phyloP scores from a whole-genome alignment of 2,113 vertebrate genomes.

The Cyprinus carpio region DNA sequence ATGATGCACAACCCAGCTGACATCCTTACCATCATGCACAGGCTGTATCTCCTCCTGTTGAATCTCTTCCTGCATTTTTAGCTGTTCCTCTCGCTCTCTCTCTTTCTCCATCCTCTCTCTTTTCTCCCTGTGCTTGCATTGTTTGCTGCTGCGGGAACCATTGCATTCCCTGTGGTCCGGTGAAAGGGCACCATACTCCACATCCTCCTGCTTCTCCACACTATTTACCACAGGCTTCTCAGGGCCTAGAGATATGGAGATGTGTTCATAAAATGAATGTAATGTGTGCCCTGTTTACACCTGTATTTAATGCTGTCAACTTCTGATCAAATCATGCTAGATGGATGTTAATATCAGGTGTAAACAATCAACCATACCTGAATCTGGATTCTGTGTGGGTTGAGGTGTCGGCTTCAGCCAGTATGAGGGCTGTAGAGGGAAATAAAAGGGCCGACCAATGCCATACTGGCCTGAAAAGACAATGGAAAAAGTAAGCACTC shows the following conservation, averaged over 20 bases:
- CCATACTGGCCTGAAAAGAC: conserved; percentile 85
- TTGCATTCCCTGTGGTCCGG: conserved; percentile 67
- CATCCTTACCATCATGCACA: conserved; percentile 33
- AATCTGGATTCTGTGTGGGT: conserved; percentile 47
- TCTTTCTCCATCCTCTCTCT: conserved; percentile 66
- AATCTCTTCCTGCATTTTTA: conserved; percentile 65
- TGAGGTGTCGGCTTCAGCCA: conserved; percentile 74
- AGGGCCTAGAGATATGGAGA: conserved; percentile 40
- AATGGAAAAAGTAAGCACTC: background rate
- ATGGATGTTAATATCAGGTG: background rate
- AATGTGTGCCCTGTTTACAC: background rate
- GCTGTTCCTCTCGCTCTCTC: conserved; percentile 62
- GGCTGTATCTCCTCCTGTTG: conserved; percentile 46
- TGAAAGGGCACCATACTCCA: conserved; percentile 54
- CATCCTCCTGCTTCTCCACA: conserved; percentile 54
- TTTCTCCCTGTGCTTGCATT: conserved; percentile 80
- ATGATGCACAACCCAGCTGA: background rate
- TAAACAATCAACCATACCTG: conserved; percentile 56
- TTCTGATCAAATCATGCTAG: background rate
- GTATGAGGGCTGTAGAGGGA: conserved; percentile 87
- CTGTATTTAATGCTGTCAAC: background rate
- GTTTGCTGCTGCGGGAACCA: conserved; percentile 73
- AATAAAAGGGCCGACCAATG: conserved; percentile 89
- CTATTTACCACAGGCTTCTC: conserved; percentile 52
- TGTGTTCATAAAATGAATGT: background rate